Evolutionary conservation across 2,797 vertebrate species (phyloP), one percentile per base, ranked within the genome.

Genomic region (Nannoperca obscura): DNA sequence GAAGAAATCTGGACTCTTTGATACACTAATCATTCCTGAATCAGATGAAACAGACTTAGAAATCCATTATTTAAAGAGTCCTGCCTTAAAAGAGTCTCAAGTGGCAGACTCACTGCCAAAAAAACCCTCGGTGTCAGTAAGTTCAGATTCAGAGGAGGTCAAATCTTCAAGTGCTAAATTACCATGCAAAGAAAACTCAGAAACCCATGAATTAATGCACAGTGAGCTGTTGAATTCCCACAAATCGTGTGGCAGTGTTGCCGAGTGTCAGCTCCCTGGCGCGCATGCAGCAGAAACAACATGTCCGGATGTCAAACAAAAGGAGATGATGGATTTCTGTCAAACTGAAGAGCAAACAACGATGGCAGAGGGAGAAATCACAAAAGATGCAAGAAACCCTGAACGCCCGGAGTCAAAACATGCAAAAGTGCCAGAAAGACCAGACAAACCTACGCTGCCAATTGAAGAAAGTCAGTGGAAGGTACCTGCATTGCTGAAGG

Each of bases 311-410:
- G 81, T 73, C 63, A 83, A 60, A 65, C 57, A 40, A 32, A 63
- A 78, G 40, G 52, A 72, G 66, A 40, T n/a, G 71, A 83, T 52
- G 67, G 71, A 71, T 66, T 57, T 36, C 30, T 74, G 79, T 71
- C 80, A 80, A 14, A 20, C 65, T 7, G 63, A 44, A 52, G 44
- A 65, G 47, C 60, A 63, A 73, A 59, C 71, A 47, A 38, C 55
- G 46, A 40, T 34, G 38, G 59, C 50, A 50, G 46, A 52, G 36
- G 59, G 50, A 53, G 61, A 62, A 32, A 72, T 40, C 34, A 22
- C 17, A 62, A 24, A 47, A 30, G 49, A 72, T n/a, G 49, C 5
- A n/a, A 55, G 38, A 19, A 20, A 81, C 5, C 19, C 5, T 11
- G 70, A 71, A 55, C 1, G 4, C 9, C 49, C 10, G 0, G 7